Conservation (phyloP, 2,797 vertebrate species). For the Tarsius wallacei region DNA sequence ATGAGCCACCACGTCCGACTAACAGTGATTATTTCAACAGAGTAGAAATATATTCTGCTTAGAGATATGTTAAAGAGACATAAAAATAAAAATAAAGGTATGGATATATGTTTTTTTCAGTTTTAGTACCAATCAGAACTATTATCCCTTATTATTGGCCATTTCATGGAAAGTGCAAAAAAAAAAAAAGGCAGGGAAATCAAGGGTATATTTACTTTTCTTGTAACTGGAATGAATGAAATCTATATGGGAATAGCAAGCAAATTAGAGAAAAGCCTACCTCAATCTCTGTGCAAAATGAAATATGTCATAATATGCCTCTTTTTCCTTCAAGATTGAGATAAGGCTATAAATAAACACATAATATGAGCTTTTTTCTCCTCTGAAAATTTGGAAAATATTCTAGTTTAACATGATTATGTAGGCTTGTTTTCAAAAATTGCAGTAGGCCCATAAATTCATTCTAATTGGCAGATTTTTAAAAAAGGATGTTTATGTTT, state of each 20-base stretch:
- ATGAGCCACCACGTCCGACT: too few relatives aligned
- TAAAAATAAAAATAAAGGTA: conserved; percentile 15
- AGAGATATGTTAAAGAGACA: not conserved
- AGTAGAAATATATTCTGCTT: not conserved
- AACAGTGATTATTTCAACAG: not conserved
- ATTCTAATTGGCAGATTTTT: conserved; percentile 77
- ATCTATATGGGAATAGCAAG: not conserved
- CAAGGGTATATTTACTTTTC: not conserved
- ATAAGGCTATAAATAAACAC: conserved; percentile 77
- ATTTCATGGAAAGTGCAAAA: not conserved
- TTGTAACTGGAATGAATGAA: not conserved
- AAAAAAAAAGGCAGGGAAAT: not conserved
- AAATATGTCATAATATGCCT: not conserved
- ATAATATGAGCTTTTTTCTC: fast-evolving
- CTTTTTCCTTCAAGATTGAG: not conserved
- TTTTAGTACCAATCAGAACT: not conserved
- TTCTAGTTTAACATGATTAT: conserved; percentile 77
- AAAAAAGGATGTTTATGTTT: conserved; percentile 83
- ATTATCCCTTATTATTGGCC: not conserved
- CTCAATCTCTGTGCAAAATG: not conserved
- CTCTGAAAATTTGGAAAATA: conserved; percentile 72
- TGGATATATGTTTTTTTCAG: not conserved
- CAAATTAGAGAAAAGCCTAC: not conserved
- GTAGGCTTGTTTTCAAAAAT: conserved; percentile 84
- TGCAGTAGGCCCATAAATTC: conserved; percentile 84